Percentiles rank a stretch among this genome's conserved stretches.
Conservation (phyloP, 2,888 invertebrate genomes). For the Epistrophella euchroma region DNA sequence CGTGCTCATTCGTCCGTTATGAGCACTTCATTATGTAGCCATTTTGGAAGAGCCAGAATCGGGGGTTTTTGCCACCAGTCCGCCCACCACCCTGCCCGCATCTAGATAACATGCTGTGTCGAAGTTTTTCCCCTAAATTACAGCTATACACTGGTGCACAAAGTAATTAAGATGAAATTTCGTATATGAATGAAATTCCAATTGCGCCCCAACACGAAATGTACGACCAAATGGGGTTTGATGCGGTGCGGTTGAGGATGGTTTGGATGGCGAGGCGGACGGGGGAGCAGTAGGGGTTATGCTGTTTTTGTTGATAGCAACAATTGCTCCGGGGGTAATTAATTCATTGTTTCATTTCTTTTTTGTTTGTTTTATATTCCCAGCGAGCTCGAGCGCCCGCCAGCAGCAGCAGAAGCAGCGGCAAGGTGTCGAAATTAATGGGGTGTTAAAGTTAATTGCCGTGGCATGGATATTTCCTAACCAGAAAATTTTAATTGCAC, state of each 20-base stretch:
- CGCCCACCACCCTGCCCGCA: constrained; percentile 6
- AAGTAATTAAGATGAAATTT: constrained; percentile 76
- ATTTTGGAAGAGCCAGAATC: constrained; percentile 53
- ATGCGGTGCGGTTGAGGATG: background rate
- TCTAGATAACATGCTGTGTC: constrained; percentile 72
- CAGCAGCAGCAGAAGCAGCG: background rate
- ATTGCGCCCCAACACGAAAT: constrained; percentile 70
- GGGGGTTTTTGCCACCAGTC: constrained; percentile 15
- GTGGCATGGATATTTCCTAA: constrained; percentile 74
- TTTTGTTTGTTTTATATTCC: constrained; percentile 37
- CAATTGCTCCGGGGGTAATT: constrained; percentile 75
- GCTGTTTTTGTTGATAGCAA: constrained; percentile 53
- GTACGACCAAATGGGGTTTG: background rate
- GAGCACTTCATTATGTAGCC: constrained; percentile 75
- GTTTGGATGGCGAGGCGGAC: too few species aligned
- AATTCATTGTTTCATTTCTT: constrained; percentile 75
- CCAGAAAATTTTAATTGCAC: constrained; percentile 76
- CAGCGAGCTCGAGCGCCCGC: background rate
- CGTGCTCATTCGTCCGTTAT: constrained; percentile 75
- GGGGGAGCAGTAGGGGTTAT: background rate
- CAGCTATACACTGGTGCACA: constrained; percentile 60
- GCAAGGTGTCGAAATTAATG: constrained; percentile 75
- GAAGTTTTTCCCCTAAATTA: constrained; percentile 69
- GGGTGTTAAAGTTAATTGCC: constrained; percentile 76
- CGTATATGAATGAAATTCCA: constrained; percentile 74